Conservation (phyloP, 1,140 invertebrate genomes). For the Caenorhabditis inopinata region DNA sequence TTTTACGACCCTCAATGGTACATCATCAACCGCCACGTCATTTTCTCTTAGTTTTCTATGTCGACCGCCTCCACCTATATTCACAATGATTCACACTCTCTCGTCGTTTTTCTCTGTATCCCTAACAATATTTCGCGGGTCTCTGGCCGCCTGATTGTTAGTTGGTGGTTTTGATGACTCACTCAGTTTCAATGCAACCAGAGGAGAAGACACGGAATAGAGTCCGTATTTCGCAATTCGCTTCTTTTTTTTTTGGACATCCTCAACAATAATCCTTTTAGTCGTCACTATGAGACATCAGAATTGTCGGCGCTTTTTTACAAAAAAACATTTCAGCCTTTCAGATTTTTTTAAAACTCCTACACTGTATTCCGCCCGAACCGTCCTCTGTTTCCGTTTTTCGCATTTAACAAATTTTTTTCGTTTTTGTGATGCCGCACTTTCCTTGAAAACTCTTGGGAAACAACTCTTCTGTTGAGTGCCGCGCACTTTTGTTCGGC, state of each 20-base stretch:
- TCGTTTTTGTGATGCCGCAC: too few species aligned
- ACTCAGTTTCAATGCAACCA: slow-evolving; percentile 10
- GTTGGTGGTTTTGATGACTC: slow-evolving; percentile 19
- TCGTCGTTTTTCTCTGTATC: not conserved
- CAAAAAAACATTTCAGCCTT: too few species aligned
- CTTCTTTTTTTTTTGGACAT: not conserved
- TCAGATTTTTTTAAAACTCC: too few species aligned
- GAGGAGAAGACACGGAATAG: slow-evolving; percentile 13
- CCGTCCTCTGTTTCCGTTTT: too few species aligned
- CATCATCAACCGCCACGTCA: slow-evolving; percentile 24
- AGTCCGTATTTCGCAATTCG: slow-evolving; percentile 19
- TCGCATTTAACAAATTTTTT: too few species aligned
- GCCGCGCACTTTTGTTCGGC: too few species aligned
- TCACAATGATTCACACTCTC: slow-evolving; percentile 2
- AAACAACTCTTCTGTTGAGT: too few species aligned
- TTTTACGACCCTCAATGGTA: not conserved
- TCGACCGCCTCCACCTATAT: not conserved
- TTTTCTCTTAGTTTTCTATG: not conserved
- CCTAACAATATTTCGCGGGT: not conserved
- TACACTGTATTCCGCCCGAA: too few species aligned
- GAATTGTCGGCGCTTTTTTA: too few species aligned
- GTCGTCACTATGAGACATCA: too few species aligned
- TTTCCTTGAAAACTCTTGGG: too few species aligned
- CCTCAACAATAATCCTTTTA: too few species aligned
- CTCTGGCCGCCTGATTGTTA: slow-evolving; percentile 24